Evolutionary conservation across 2,113 vertebrate species (phyloP), one percentile per base, ranked within the genome.

Genomic region (Lota lota): DNA sequence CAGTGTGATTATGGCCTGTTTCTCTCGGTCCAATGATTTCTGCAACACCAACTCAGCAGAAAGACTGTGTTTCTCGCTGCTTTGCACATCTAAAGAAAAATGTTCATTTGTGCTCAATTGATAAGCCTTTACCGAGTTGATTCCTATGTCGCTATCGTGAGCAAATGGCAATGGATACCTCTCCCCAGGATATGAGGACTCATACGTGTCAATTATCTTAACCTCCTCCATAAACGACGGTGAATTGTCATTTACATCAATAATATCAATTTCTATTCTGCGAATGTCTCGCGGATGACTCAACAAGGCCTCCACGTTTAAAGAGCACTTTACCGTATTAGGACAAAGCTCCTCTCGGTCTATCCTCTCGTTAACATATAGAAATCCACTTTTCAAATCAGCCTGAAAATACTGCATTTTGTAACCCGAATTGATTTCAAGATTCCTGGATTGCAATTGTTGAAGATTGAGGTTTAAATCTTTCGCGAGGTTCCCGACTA

Each of bases 241-340:
- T 0, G 80, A 63, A 70, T 93, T 90, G 50, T 93, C 91, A 68
- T 93, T 93, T 0, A 93, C 71, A 70, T 93, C 92, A 53, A 79
- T 21, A 53, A 93, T 71, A 15, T 82, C 71, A 2, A 93, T 65
- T 72, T 88, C 87, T 33, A 90, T 73, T 60, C 87, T 84, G 62
- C 88, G 84, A 0, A 93, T 78, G 16, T 70, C 81, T 47, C 85
- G 79, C 0, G 92, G 92, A 17, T 88, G 86, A 28, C 77, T 85
- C 22, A 84, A 24, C 47, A 87, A 59, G 0, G 83, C 88, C 57
- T 93, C 89, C 28, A 92, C 36, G 58, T 88, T 86, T 50, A 93
- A 67, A 50, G 79, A 76, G 64, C 91, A 93, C 71, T 85, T 88
- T 19, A 75, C 50, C 73, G 66, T 72, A 57, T 73, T 70, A 0